Conservation (phyloP, 2,797 vertebrate genomes). For the Acipenser oxyrinchus region DNA sequence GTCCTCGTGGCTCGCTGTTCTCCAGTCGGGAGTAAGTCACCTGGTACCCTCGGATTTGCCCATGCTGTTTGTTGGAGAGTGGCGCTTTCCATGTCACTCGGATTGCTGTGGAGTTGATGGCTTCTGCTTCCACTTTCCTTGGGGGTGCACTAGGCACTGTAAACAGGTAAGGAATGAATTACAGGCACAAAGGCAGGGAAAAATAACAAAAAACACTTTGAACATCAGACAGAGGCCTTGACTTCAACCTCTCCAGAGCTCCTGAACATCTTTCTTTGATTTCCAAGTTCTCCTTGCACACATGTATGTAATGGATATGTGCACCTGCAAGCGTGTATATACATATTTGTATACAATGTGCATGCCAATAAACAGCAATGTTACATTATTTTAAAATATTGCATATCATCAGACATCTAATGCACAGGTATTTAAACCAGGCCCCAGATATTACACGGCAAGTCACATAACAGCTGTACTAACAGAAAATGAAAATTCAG, state of each 20-base stretch:
- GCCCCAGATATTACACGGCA: too few relatives aligned
- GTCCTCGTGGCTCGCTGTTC: constrained; percentile 76
- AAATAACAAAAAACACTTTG: not conserved
- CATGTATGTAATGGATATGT: too few relatives aligned
- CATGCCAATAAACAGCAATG: too few relatives aligned
- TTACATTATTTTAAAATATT: too few relatives aligned
- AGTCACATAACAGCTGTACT: too few relatives aligned
- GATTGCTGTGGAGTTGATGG: constrained; percentile 82
- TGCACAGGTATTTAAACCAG: too few relatives aligned
- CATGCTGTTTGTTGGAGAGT: constrained; percentile 78
- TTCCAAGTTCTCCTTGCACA: too few relatives aligned
- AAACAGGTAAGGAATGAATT: not conserved
- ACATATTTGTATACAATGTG: too few relatives aligned
- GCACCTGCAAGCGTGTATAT: too few relatives aligned
- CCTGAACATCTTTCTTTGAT: not conserved
- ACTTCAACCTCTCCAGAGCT: not conserved
- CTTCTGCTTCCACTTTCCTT: constrained; percentile 79
- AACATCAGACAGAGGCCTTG: not conserved
- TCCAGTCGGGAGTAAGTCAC: constrained; percentile 82
- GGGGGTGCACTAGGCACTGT: constrained; percentile 78
- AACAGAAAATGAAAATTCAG: too few relatives aligned
- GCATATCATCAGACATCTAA: too few relatives aligned
- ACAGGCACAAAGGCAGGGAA: not conserved
- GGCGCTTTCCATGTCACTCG: constrained; percentile 85
- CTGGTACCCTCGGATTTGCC: constrained; percentile 87